Evolutionary conservation across 2,113 vertebrate genomes (phyloP).

Genomic region (Hystrix brachyura): DNA sequence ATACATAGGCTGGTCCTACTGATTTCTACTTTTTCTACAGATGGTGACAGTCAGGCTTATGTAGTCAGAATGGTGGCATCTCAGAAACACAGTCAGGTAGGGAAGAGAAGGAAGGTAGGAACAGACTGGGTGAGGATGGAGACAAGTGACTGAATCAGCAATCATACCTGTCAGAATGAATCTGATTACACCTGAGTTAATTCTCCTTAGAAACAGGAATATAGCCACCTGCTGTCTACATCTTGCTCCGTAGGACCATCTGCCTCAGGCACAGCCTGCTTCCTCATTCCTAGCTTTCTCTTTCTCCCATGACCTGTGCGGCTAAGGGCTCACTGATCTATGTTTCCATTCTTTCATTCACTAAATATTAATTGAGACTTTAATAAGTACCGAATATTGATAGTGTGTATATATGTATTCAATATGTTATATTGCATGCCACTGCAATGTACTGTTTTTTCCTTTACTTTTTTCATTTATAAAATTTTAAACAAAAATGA

Average conservation of each 20-base stretch:
- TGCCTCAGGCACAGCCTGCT: background rate
- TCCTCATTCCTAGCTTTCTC: background rate
- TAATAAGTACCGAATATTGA: background rate
- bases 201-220: constrained; percentile 47
- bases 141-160: background rate
- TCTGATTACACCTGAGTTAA: background rate
- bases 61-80: background rate
- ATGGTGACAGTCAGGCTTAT: background rate
- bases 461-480: background rate
- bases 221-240: background rate
- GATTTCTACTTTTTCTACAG: background rate
- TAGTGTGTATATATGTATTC: background rate
- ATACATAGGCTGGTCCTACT: background rate
- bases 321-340: constrained; percentile 11
- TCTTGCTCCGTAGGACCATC: background rate
- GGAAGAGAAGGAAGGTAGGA: background rate
- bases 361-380: constrained; percentile 55
- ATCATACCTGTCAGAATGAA: background rate
- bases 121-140: background rate
- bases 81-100: background rate
- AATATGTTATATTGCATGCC: background rate
- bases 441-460: background rate
- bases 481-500: constrained; percentile 17
- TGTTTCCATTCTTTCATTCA: background rate
- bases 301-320: background rate